Base-by-base conservation (phyloP, 2,888 invertebrate genomes). In the Callyntrura guangdongensis region DNA sequence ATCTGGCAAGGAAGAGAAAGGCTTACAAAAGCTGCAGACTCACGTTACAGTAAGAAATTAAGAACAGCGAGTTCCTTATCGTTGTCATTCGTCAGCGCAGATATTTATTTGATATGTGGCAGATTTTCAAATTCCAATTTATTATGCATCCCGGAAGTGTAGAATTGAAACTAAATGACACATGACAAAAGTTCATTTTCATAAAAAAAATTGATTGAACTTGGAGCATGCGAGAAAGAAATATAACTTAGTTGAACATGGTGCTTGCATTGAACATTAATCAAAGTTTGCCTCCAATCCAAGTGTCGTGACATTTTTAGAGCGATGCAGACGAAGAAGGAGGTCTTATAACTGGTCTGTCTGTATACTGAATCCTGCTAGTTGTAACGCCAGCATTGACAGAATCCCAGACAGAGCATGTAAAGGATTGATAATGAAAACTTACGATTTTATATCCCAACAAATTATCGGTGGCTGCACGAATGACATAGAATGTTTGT, bases 241-340 rank as follows among this genome's bases (percentile, higher is more conserved):
- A 69, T 67, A 74, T 74, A 49, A 20, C n/a, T n/a, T n/a, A n/a
- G n/a, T n/a, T n/a, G n/a, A n/a, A n/a, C n/a, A n/a, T 49, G 9
- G 0, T 49, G 49, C 49, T 49, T 49, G 47, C 53, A 14, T 20
- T 45, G 67, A 81, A 88, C 82, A 88, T 81, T 82, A 81, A 81
- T 79, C 79, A 88, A 88, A 72, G 59, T 20, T 36, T 69, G 9
- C 53, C 45, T 22, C 61, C 88, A 69, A 56, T 88, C 72, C 2
- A 64, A 22, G 72, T 61, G 22, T 36, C 36, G 3, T 36, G 36
- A 36, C 36, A 36, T 36, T 36, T 36, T 36, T 36, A 6, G 25
- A 25, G 56, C 25, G 45, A 25, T 77, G 86, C 86, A 86, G 77
- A 25, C 77, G 86, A 74, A 86, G 77, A 74, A 86, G 86, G 22